Base-by-base conservation (phyloP, 2,797 vertebrate genomes). In the Peromyscus eremicus region DNA sequence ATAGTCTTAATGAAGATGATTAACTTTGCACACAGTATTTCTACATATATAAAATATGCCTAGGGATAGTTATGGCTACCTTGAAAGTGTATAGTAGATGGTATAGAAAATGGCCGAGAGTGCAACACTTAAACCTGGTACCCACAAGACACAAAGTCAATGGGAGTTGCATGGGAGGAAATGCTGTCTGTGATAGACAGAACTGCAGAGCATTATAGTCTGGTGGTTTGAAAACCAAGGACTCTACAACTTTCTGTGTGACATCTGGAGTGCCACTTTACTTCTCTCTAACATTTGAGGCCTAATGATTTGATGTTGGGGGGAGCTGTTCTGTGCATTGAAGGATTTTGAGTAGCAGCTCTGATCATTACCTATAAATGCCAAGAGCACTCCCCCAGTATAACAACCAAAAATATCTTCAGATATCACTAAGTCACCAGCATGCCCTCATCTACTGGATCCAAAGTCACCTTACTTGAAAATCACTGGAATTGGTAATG, bases 1-100 rank as follows among this genome's bases (percentile, higher is more conserved):
- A n/a, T 32, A 89, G 95, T 87, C n/a, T 40, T 66, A 94, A 46
- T 66, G 66, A n/a, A n/a, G n/a, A n/a, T n/a, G n/a, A n/a, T n/a
- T n/a, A n/a, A 34, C 49, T 89, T 77, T 62, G 25, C 1, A 60
- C 8, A 43, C 52, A 76, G 21, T 75, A 71, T 8, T 66, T 83
- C 23, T 37, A 9, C 43, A 71, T 46, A n/a, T 23, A 82, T 17
- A 89, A 84, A 84, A n/a, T 73, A 46, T 94, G 14, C 21, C 3
- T 90, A 86, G 23, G n/a, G 3, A 80, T 16, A 81, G 19, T 43
- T 37, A 70, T 12, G 29, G 23, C 19, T 46, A 55, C 57, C 1
- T 91, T 81, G 66, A 71, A 92, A 34, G 16, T 37, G 4, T 52
- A 4, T 46, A 23, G 57, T 70, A 83, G 34, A 71, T 75, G 3